Base-by-base conservation (phyloP, 2,797 vertebrate genomes). In the Epinephelus coioides region DNA sequence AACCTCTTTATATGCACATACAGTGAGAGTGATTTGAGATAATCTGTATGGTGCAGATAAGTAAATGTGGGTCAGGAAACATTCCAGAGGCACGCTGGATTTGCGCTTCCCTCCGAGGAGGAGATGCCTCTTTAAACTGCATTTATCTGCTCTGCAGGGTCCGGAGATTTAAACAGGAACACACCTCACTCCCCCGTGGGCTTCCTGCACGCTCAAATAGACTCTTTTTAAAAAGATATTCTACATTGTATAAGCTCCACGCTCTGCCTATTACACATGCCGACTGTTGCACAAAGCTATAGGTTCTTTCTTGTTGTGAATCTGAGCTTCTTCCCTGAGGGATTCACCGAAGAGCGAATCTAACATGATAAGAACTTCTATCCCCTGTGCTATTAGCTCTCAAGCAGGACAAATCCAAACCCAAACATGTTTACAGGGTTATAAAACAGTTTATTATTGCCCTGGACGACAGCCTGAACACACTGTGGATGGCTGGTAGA, bases 61-160 rank as follows among this genome's bases (percentile, higher is more conserved):
- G 62, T 63, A 13, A 89, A 89, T 86, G 69, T 78, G 75, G 87
- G 85, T 83, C 85, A 86, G 55, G 30, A 46, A 79, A 18, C 9
- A 2, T 49, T 82, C 78, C 60, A 69, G 72, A 63, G 84, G 53
- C 0, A 1, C 4, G 2, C 15, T 61, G 67, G 64, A 69, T 81
- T 79, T 69, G 14, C 34, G 17, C 46, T 46, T 30, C 72, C 69
- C 0, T n/a, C 38, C 13, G 57, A 78, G 71, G 69, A 40, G 8
- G 54, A 56, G 53, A 53, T 2, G 23, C 47, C 21, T 70, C 40
- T 68, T 46, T 21, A 63, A 9, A 13, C 18, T 6, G 61, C 17
- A 2, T 64, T 74, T 49, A 25, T 71, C 19, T 8, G 62, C 76
- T 75, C 34, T 19, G 3, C 30, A 9, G 54, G 57, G 8, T 60